These are phyloP conservation scores for Crotalus horridus DNA, from an alignment of 2,113 vertebrate species.

Conservation along the genomic window DNA sequence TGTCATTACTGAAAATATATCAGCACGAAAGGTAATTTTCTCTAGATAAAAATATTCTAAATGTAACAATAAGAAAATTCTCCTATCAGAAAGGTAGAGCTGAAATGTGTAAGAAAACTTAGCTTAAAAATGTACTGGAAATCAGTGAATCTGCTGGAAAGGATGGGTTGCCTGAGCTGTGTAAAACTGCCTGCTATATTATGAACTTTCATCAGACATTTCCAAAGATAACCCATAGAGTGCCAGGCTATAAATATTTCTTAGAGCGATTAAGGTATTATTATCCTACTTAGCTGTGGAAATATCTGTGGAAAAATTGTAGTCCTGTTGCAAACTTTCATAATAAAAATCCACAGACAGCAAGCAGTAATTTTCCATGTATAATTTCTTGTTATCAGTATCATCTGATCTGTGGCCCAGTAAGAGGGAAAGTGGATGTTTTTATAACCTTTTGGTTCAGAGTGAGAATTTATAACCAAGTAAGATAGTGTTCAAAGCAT, in stretches of 20 bases:
- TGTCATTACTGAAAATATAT: background rate
- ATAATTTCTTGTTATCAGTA: background rate
- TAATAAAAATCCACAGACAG: background rate
- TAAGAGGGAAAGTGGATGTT: background rate
- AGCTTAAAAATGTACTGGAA: background rate
- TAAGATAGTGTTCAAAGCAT: background rate
- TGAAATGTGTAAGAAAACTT: background rate
- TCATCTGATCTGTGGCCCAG: background rate
- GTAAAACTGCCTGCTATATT: background rate
- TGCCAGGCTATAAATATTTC: background rate
- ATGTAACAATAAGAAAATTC: background rate
- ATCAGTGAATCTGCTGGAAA: background rate
- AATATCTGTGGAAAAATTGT: background rate
- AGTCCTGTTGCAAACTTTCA: background rate
- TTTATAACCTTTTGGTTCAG: constrained; percentile 9
- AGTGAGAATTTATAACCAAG: background rate
- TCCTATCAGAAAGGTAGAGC: background rate
- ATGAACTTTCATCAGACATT: background rate
- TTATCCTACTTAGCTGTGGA: background rate
- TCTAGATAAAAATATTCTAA: background rate
- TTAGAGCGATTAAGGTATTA: no score
- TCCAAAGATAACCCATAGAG: background rate
- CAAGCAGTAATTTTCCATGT: constrained; percentile 9
- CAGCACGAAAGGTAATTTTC: background rate
- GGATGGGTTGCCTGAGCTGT: background rate